A percentile compares a stretch with the other conserved stretches of the same genome.
These are phyloP conservation scores for Chloropsis hardwickii DNA, from an alignment of 2,113 vertebrate species.

Conservation along the genomic window DNA sequence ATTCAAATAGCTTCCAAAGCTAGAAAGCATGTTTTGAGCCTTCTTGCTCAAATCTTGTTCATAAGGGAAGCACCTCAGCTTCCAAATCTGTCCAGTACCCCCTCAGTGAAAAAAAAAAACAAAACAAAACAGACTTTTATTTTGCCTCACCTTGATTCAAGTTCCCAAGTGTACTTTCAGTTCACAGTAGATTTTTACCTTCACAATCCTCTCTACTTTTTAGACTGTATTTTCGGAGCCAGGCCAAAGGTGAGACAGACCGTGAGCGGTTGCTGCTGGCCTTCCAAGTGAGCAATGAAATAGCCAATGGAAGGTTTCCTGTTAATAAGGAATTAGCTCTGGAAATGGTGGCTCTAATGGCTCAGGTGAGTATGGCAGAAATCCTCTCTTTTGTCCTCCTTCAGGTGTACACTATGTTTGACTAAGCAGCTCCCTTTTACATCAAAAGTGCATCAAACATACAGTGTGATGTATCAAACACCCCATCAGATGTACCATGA, in stretches of 20 bases:
- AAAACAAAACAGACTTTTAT: background rate
- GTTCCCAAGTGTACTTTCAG: background rate
- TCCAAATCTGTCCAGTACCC: background rate
- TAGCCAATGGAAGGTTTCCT: constrained; percentile 84
- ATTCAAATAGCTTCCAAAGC: background rate
- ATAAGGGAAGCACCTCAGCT: background rate
- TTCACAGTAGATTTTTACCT: background rate
- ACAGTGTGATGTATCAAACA: background rate
- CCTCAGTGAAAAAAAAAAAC: background rate
- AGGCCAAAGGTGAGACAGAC: constrained; percentile 86
- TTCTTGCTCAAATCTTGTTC: background rate
- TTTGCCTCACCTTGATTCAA: background rate
- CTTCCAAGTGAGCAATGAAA: constrained; percentile 84
- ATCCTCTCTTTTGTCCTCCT: background rate
- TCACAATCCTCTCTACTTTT: background rate
- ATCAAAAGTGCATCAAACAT: background rate
- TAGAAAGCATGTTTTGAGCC: background rate
- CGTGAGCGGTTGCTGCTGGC: constrained; percentile 86
- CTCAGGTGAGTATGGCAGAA: constrained; percentile 74
- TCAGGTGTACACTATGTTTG: background rate
- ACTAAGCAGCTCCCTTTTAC: background rate
- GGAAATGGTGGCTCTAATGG: constrained; percentile 87
- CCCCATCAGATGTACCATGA: too few species aligned
- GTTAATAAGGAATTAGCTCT: constrained; percentile 88
- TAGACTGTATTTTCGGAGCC: constrained; percentile 83